These are phyloP conservation scores for Acanthopleura granulata DNA, from an alignment of 2,888 invertebrate genomes.

Conservation along the genomic window DNA sequence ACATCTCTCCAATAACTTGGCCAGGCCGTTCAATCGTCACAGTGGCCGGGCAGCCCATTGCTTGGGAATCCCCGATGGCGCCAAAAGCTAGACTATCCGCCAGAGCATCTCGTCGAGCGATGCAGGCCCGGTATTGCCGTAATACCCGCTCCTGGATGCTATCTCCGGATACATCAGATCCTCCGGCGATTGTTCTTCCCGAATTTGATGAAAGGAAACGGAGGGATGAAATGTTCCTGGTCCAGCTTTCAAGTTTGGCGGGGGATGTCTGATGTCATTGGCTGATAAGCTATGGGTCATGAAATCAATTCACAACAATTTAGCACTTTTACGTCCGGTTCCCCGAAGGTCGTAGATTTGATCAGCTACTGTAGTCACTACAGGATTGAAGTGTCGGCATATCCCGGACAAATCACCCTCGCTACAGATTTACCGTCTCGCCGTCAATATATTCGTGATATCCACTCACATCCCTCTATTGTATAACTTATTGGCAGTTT, in stretches of 20 bases:
- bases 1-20: slow-evolving; percentile 15
- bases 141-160: background rate
- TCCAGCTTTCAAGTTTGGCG: background rate
- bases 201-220: slow-evolving; percentile 15
- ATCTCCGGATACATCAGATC: slow-evolving; percentile 9
- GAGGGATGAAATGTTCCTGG: background rate
- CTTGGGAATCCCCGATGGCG: background rate
- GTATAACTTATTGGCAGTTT: slow-evolving; percentile 1
- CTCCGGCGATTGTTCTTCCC: background rate
- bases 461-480: background rate
- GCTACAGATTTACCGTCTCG: background rate
- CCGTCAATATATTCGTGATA: background rate
- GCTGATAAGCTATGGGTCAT: slow-evolving; percentile 10
- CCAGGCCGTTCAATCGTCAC: slow-evolving; percentile 7
- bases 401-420: background rate
- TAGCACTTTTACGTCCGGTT: slow-evolving; percentile 17
- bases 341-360: slow-evolving; percentile 11
- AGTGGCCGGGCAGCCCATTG: background rate
- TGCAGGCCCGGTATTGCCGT: background rate
- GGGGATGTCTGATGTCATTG: slow-evolving; percentile 5
- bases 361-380: background rate
- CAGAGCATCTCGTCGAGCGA: background rate
- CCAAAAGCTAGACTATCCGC: background rate
- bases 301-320: slow-evolving; percentile 20
- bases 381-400: slow-evolving; percentile 10